Evolutionary conservation across 2,888 invertebrate genomes (phyloP).

Genomic region (Callimorpha dominula): DNA sequence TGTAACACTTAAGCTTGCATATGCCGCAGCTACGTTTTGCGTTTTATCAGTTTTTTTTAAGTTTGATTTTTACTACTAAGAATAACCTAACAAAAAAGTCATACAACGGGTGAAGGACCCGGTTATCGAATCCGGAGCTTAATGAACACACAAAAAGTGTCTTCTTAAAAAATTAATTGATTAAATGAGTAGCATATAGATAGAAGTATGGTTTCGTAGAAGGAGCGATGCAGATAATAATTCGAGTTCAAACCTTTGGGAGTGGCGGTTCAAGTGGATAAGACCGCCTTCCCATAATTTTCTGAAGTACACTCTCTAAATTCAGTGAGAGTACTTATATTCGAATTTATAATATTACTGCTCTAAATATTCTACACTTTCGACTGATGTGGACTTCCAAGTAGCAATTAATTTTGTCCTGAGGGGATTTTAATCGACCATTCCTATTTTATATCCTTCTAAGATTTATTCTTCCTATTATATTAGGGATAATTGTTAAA

Average conservation of each 20-base stretch:
- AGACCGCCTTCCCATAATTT: conserved; percentile 82
- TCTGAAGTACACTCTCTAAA: conserved; percentile 79
- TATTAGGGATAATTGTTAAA: too few species aligned
- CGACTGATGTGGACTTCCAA: conserved; percentile 60
- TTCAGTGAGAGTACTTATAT: conserved; percentile 81
- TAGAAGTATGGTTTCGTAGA: conserved; percentile 60
- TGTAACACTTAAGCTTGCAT: too few species aligned
- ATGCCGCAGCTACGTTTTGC: too few species aligned
- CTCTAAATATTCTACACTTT: conserved; percentile 74
- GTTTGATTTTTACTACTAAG: too few species aligned
- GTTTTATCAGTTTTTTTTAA: too few species aligned
- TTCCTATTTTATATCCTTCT: conserved; percentile 46
- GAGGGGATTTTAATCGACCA: conserved; percentile 56
- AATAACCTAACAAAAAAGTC: too few species aligned
- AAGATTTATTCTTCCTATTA: conserved; percentile 16
- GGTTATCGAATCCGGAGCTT: neutral
- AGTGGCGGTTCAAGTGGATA: conserved; percentile 78
- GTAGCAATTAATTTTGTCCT: conserved; percentile 65
- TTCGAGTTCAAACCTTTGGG: conserved; percentile 77
- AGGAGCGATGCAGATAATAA: conserved; percentile 75
- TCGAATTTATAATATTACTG: conserved; percentile 84
- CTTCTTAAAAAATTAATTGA: conserved; percentile 18
- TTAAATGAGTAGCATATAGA: conserved; percentile 56
- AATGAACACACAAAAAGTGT: too few species aligned
- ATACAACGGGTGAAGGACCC: too few species aligned